Percentiles rank a stretch among this genome's conserved stretches.
These are phyloP conservation scores for Drosophila crucigera DNA, from an alignment of 2,888 invertebrate genomes.

Conservation along the genomic window DNA sequence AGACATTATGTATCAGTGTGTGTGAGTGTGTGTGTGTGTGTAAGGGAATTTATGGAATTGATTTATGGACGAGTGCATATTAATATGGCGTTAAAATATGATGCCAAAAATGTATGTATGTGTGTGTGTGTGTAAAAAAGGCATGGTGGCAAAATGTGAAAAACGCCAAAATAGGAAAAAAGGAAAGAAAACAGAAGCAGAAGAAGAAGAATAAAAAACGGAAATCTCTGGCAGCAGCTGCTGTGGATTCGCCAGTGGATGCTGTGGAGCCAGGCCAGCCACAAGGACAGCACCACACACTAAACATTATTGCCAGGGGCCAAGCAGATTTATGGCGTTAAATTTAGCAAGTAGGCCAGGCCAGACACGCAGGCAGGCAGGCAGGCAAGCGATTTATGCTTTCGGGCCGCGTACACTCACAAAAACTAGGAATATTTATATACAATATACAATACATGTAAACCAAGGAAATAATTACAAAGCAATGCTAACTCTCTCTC, in stretches of 20 bases:
- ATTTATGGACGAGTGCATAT: constrained; percentile 76
- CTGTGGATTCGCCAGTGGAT: constrained; percentile 41
- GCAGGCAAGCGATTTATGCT: constrained; percentile 52
- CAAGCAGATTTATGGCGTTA: constrained; percentile 69
- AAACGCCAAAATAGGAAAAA: constrained; percentile 8
- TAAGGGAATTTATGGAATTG: constrained; percentile 42
- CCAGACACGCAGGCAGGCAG: constrained; percentile 12
- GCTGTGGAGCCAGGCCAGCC: constrained; percentile 37
- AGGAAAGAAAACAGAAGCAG: background rate
- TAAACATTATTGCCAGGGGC: constrained; percentile 70
- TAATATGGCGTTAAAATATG: constrained; percentile 81
- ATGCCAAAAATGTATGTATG: constrained; percentile 72
- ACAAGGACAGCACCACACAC: constrained; percentile 61
- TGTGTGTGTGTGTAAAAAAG: constrained; percentile 1
- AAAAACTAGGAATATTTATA: background rate
- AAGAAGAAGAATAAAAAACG: background rate
- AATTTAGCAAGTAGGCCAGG: constrained; percentile 45
- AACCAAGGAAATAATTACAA: background rate
- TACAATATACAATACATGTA: background rate
- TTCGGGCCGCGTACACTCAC: constrained; percentile 8
- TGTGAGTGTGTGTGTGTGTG: constrained; percentile 3
- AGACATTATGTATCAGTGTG: background rate
- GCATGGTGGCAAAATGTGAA: constrained; percentile 4
- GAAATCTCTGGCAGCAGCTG: constrained; percentile 20
- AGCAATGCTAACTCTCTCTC: constrained; percentile 18